A percentile compares a stretch with the other conserved stretches of the same genome.
Conservation (phyloP, 2,113 vertebrate species). For the Crotalus viridis region DNA sequence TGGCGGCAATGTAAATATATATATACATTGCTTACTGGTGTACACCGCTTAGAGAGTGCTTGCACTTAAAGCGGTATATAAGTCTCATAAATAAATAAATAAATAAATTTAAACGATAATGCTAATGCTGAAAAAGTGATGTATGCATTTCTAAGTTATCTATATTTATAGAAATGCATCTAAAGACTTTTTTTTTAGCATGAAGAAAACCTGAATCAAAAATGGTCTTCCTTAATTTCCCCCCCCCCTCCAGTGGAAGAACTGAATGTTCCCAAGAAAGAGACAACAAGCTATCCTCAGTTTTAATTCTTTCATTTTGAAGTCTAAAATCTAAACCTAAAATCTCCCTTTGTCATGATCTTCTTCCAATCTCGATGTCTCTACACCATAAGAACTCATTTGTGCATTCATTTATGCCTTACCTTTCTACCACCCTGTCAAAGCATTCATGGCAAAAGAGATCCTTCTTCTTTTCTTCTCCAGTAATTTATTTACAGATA, state of each 20-base stretch:
- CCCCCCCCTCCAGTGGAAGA: neutral
- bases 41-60: too few relatives aligned
- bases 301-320: neutral
- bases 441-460: neutral
- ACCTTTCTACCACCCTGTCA: neutral
- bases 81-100: too few relatives aligned
- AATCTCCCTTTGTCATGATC: neutral
- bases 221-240: too few relatives aligned
- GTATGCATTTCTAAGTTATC: neutral
- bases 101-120: slow-evolving; percentile 38
- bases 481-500: neutral
- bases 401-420: neutral
- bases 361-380: neutral
- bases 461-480: neutral
- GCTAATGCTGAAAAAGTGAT: neutral
- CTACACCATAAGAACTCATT: neutral
- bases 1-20: too few relatives aligned
- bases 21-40: too few relatives aligned
- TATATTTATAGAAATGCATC: neutral
- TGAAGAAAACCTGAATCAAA: neutral
- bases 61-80: too few relatives aligned
- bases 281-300: neutral
- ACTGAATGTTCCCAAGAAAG: neutral
- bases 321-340: neutral
- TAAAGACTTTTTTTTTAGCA: neutral